Base-by-base conservation (phyloP, 1,140 invertebrate genomes). In the Bombus affinis region DNA sequence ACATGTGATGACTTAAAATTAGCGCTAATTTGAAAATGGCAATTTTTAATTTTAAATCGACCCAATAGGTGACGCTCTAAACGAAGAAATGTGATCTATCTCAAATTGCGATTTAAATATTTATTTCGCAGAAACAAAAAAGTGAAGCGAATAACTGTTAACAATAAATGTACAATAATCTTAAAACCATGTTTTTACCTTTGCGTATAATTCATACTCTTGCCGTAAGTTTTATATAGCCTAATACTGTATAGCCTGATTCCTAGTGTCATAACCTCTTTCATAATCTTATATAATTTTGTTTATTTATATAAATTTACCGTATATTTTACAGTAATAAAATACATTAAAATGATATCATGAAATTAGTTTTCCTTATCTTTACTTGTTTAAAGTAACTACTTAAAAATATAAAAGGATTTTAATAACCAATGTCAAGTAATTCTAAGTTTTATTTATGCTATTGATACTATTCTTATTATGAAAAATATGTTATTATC, bases 271-370 rank as follows among this genome's bases (percentile, higher is more conserved):
- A 44, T 86, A 81, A 81, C 68, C 83, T 71, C 66, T 84, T 72
- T 1, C 1, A 32, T 47, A n/a, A 62, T 15, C 32, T 85, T 85
- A 85, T 47, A 22, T 78, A 85, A 85, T 12, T 62, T 80, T 80
- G 25, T 44, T 57, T 53, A 59, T 84, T 71, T 79, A 44, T 66
- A 44, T 66, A 37, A 59, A 57, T n/a, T 70, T 53, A 32, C 6
- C 13, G 0, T 6, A n/a, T 37, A 37, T 15, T 76, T 81, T 53
- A 53, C 18, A 53, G 6, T 53, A 18, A 53, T 53, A 5, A 2
- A 74, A 70, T 32, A 44, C 22, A 75, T 37, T 5, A 18, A 75
- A 72, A 22, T 5, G 22, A 53, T n/a, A 28, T 25, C 22, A 15
- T 32, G 44, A 37, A 32, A 37, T 66, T 76, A n/a, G 47, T 25